phyloP scores from a whole-genome alignment of 2,888 invertebrate species.

The Theretra japonica region DNA sequence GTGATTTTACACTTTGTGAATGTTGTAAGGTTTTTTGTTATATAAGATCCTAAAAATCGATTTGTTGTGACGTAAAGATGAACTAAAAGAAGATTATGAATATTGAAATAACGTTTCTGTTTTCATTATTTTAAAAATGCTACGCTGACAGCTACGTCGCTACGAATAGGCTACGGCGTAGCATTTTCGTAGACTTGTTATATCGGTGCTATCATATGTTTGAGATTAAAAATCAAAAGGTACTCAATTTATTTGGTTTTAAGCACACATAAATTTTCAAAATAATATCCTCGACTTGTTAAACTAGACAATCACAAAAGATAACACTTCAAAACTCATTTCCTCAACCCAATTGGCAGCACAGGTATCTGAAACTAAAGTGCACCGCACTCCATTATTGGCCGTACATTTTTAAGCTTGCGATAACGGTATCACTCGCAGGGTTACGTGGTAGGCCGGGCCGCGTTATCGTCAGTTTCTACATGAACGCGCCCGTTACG shows the following conservation, averaged over 20 bases:
- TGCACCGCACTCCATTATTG: conserved; percentile 70
- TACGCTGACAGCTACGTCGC: not conserved
- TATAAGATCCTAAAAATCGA: no score
- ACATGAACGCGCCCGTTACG: conserved; percentile 83
- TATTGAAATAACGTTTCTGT: no score
- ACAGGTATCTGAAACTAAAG: conserved; percentile 49
- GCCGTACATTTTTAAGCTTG: conserved; percentile 79
- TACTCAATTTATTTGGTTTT: no score
- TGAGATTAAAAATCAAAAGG: no score
- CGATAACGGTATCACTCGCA: conserved; percentile 72
- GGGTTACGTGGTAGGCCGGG: conserved; percentile 83
- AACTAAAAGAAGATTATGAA: no score
- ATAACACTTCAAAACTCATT: conserved; percentile 6
- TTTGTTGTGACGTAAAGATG: no score
- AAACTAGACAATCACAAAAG: not conserved
- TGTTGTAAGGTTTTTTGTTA: no score
- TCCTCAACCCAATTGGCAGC: conserved; percentile 5
- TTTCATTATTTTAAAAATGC: not conserved
- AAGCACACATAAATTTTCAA: no score
- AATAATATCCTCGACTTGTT: no score
- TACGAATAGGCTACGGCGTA: conserved; percentile 4
- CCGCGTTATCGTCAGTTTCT: conserved; percentile 83
- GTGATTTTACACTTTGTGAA: no score
- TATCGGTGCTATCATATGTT: no score
- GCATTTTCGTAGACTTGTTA: not conserved